Percentiles rank a stretch among this genome's conserved stretches.
Evolutionary conservation across 2,113 vertebrate species (phyloP).

Genomic region (Siphamia tubifer): DNA sequence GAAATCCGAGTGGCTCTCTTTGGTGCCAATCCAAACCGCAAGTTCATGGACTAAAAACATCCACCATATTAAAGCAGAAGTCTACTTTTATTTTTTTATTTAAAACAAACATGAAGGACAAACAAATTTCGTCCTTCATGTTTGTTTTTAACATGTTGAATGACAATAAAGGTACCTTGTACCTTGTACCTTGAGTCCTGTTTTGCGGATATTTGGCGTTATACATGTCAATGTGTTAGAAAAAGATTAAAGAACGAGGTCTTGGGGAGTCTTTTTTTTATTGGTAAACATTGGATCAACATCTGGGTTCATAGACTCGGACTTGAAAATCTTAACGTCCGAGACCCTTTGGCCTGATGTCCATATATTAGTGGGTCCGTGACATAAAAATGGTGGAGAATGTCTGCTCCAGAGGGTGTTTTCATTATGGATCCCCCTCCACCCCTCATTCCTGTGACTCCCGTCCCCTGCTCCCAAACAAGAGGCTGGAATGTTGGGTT

Average conservation of each 20-base stretch:
- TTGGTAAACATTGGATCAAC: too few species aligned
- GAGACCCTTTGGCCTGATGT: background rate
- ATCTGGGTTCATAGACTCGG: too few species aligned
- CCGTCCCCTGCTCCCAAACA: constrained; percentile 60
- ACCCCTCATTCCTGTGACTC: constrained; percentile 45
- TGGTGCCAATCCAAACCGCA: constrained; percentile 93
- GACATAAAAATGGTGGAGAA: background rate
- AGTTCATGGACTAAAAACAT: constrained; percentile 90
- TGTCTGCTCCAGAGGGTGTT: constrained; percentile 35
- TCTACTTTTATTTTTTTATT: constrained; percentile 53
- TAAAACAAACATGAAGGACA: too few species aligned
- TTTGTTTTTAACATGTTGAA: too few species aligned
- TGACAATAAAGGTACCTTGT: too few species aligned
- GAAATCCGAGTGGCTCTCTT: constrained; percentile 94
- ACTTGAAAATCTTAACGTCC: background rate
- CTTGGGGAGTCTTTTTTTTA: too few species aligned
- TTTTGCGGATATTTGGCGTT: too few species aligned
- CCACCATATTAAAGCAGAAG: background rate
- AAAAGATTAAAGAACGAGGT: too few species aligned
- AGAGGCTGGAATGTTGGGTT: constrained; percentile 79
- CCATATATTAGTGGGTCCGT: background rate
- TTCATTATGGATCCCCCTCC: constrained; percentile 67
- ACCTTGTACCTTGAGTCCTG: too few species aligned
- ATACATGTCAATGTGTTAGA: too few species aligned
- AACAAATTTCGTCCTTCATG: too few species aligned